These are phyloP conservation scores for Dicrurus megarhynchus DNA, from an alignment of 2,113 vertebrate genomes.

Conservation along the genomic window DNA sequence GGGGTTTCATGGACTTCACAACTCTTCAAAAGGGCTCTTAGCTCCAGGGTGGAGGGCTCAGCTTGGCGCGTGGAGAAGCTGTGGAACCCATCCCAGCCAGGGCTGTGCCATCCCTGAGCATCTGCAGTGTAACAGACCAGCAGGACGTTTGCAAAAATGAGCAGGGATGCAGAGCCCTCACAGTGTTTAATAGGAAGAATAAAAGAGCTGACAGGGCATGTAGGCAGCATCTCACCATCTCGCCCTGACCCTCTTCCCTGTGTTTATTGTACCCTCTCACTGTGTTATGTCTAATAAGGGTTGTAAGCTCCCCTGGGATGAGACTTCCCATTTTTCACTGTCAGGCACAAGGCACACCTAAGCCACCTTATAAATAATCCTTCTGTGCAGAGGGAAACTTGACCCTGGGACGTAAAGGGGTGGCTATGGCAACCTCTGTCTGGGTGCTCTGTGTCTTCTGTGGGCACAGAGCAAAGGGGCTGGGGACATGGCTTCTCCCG, in stretches of 20 bases:
- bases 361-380: constrained; percentile 23
- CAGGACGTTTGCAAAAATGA: accelerated
- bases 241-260: neutral
- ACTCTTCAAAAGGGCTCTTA: neutral
- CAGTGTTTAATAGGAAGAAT: neutral
- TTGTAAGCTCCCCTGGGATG: neutral
- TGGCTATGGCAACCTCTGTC: constrained; percentile 27
- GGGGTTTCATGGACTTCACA: neutral
- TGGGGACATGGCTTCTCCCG: accelerated
- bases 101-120: neutral
- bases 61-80: neutral
- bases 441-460: neutral
- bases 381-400: neutral
- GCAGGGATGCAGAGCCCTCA: neutral
- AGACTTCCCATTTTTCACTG: neutral
- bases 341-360: constrained; percentile 15
- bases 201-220: neutral
- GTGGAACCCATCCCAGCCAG: too few species aligned
- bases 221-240: neutral
- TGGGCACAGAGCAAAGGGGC: neutral
- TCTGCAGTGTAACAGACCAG: neutral
- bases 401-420: neutral
- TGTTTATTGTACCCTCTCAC: neutral
- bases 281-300: neutral
- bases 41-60: neutral